Conservation (phyloP, 2,113 vertebrate species). For the Psephotus haematonotus region DNA sequence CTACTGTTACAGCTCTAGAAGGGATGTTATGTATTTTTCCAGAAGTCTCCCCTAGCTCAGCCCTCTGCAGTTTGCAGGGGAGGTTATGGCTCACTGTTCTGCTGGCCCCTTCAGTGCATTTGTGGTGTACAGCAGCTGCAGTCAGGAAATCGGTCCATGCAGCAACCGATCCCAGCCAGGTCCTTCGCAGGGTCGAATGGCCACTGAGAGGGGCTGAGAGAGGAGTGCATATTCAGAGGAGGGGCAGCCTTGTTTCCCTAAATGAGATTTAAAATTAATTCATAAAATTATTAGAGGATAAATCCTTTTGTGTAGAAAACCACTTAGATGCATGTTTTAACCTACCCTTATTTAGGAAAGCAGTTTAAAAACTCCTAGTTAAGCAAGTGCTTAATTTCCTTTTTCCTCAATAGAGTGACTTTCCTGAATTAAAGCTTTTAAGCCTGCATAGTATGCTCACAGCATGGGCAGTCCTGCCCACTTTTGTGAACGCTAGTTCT, state of each 20-base stretch:
- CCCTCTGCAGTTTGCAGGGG: not conserved
- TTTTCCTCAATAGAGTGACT: constrained; percentile 6
- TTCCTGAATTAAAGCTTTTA: constrained; percentile 38
- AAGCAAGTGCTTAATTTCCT: not conserved
- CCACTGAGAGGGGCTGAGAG: not conserved
- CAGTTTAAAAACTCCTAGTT: not conserved
- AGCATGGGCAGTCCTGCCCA: not conserved
- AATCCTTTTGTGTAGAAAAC: not conserved
- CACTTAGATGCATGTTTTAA: not conserved
- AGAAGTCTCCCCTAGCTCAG: not conserved
- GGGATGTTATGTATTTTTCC: not conserved
- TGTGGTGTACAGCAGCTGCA: not conserved
- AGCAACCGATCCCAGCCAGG: not conserved
- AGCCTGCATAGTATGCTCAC: not conserved
- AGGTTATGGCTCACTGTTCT: not conserved
- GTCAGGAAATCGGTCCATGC: not conserved
- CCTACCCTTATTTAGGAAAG: not conserved
- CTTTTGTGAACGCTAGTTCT: constrained; percentile 24
- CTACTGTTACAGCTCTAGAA: not conserved
- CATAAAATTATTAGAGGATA: not conserved
- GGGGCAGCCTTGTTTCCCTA: not conserved
- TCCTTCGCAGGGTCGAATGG: fast-evolving
- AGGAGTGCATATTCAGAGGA: not conserved
- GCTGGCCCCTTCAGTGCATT: not conserved
- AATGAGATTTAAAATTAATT: constrained; percentile 2